Base-by-base conservation (phyloP, 2,797 vertebrate species). In the Philypnodon macrostomus region DNA sequence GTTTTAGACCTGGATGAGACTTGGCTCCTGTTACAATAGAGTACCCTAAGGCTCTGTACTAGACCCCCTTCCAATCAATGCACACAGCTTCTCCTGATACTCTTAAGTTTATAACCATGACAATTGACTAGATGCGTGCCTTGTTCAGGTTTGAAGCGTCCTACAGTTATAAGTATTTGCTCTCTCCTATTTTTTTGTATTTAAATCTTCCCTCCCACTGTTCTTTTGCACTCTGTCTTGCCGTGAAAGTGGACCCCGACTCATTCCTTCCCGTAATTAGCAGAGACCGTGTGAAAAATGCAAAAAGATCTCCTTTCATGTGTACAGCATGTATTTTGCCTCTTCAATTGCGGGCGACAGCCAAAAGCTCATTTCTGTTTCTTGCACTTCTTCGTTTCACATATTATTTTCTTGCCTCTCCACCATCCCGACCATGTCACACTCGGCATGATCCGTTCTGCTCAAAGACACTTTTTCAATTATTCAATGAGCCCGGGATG, bases 401-500 rank as follows among this genome's bases (percentile, higher is more conserved):
- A 15, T 69, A 21, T 53, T 66, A n/a, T n/a, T n/a, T n/a, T 49
- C 38, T 41, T 45, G 21, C 40, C 0, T 63, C 42, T 49, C 57
- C 37, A 11, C 58, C 66, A 35, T 37, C 66, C 26, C 49, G 23
- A 46, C 47, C 48, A 33, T 68, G 70, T 70, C 74, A 65, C 58
- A 53, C 61, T 60, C 58, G 7, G 47, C 75, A 59, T 39, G 18
- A 80, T 79, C 66, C 70, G 58, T 59, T 79, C 76, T 65, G 60
- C 72, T 81, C 72, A 64, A 72, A 85, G 70, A 61, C 58, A 49
- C 51, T 51, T 66, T 35, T 75, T 89, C 68, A 87, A 88, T 87
- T 81, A 86, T 89, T 90, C 73, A 88, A 53, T 33, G 63, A 53
- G 46, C 81, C 69, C 48, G 63, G 69, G 77, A 86, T 85, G 79